Evolutionary conservation across 2,113 vertebrate genomes (phyloP).

Genomic region (Vimba vimba): DNA sequence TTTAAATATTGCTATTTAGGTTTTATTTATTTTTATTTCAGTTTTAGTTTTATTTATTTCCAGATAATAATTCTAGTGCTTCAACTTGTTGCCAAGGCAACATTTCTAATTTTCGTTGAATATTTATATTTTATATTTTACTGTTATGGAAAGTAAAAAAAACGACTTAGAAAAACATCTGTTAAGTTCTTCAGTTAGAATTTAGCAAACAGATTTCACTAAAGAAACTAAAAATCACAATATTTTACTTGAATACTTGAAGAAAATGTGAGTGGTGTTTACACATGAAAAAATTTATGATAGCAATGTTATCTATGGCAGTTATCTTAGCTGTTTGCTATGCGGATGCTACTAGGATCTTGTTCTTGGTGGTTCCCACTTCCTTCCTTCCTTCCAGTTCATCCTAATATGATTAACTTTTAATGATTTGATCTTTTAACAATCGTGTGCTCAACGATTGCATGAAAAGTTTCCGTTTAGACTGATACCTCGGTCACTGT

Average conservation of each 20-base stretch:
- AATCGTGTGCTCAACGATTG: background rate
- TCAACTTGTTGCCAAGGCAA: no score
- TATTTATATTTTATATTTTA: no score
- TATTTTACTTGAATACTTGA: background rate
- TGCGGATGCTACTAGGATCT: background rate
- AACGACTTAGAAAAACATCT: background rate
- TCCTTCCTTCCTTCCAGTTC: background rate
- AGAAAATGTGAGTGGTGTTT: background rate
- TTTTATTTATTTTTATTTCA: no score
- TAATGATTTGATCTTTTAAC: background rate
- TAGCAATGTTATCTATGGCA: background rate
- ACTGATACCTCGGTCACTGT: slow-evolving; percentile 88
- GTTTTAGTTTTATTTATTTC: no score
- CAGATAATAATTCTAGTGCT: no score
- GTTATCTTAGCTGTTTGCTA: background rate
- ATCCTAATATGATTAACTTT: background rate
- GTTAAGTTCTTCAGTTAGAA: background rate
- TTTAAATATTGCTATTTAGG: no score
- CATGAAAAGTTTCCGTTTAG: background rate
- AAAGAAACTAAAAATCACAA: background rate
- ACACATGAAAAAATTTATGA: background rate
- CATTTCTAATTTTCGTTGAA: no score
- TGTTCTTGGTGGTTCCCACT: background rate
- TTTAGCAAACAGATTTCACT: background rate
- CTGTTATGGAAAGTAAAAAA: no score